Evolutionary conservation across 2,797 vertebrate species (phyloP), one percentile per base, ranked within the genome.

Genomic region (Gadopsis bispinosus): DNA sequence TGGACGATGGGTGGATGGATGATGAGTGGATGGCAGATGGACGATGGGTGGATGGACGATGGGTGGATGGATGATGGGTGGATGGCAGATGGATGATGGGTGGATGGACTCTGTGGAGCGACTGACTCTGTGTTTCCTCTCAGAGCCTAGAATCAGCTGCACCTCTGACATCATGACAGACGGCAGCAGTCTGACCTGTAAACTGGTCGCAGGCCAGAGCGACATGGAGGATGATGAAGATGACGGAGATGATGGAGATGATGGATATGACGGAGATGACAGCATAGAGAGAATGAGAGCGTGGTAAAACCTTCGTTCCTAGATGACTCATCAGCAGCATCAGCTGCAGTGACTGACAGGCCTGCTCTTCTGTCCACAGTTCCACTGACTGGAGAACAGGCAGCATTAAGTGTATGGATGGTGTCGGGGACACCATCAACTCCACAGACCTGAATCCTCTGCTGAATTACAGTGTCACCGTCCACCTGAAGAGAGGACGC

Each of bases 81-180:
- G 35, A 37, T 37, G 35, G 8, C 1, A 7, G 37, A 37, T 37
- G 37, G 37, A 37, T 37, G 37, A 37, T 37, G 37, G 37, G 9
- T 37, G 37, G 33, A 35, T 35, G 33, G 33, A 35, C 7, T 35
- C 33, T 35, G 33, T 35, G 4, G 33, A 35, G 35, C 7, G 35
- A 35, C 10, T 39, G 17, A 59, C 26, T n/a, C 10, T 69, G 20
- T 63, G 66, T 65, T 66, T 61, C 5, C 51, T 56, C 9, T 51
- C 79, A 91, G 93, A 91, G 22, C 33, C 68, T 41, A 62, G 33
- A 33, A 50, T 94, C 60, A 71, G 37, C 73, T 95, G 95, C 82
- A 73, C 13, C 12, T 94, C 94, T n/a, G 60, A 84, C 50, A 59
- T 95, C 77, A 66, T 51, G 0, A 16, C 0, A 0, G 0, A 0